Conservation (phyloP, 1,140 invertebrate species). For the Littorina saxatilis region DNA sequence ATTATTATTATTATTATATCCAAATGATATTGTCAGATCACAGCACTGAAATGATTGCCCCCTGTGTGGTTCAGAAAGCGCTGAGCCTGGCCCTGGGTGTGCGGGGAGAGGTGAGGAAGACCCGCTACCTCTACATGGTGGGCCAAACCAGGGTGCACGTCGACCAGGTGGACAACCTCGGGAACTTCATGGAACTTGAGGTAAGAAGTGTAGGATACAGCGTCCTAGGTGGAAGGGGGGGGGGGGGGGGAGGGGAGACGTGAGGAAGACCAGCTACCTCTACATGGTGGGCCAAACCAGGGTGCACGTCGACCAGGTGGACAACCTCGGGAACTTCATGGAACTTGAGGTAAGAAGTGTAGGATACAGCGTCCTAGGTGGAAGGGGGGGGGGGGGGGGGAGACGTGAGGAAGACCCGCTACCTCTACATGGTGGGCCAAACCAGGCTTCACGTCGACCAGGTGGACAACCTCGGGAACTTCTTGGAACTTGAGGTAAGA, state of each 20-base stretch:
- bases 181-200: conserved; percentile 93
- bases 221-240: too few relatives aligned
- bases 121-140: conserved; percentile 84
- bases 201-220: too few relatives aligned
- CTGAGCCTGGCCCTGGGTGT: conserved; percentile 79
- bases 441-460: conserved; percentile 92
- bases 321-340: conserved; percentile 88
- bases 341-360: conserved; percentile 93
- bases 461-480: conserved; percentile 88
- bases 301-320: conserved; percentile 91
- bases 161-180: conserved; percentile 88
- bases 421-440: conserved; percentile 87
- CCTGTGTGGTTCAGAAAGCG: conserved; percentile 62
- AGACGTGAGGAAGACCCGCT: conserved; percentile 84
- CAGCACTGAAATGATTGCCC: too few relatives aligned
- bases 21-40: too few relatives aligned
- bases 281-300: conserved; percentile 90
- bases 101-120: conserved; percentile 84
- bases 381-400: conserved; percentile 82
- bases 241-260: conserved; percentile 81
- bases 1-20: too few relatives aligned
- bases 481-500: conserved; percentile 92
- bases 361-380: too few relatives aligned
- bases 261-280: conserved; percentile 85
- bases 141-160: conserved; percentile 92